Evolutionary conservation across 2,888 invertebrate species (phyloP).

Genomic region (Corythucha ciliata): DNA sequence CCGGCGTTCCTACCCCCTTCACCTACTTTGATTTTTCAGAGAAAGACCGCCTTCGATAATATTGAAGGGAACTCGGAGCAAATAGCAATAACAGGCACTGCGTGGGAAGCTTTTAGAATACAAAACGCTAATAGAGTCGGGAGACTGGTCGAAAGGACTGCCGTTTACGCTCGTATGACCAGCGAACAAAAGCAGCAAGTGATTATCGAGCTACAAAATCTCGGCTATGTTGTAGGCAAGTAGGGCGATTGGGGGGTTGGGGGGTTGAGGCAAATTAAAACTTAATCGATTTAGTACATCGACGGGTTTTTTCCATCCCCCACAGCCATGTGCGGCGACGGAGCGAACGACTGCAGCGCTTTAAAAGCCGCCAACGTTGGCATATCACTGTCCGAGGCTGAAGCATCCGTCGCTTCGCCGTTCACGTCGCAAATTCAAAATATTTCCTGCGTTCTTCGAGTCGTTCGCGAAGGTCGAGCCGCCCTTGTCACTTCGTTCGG

Average conservation of each 20-base stretch:
- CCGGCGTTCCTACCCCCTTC: background rate
- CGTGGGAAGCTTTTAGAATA: conserved; percentile 62
- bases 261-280: no score
- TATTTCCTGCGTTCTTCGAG: conserved; percentile 68
- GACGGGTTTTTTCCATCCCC: background rate
- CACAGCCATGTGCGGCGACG: conserved; percentile 59
- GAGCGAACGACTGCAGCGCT: conserved; percentile 82
- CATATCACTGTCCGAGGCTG: conserved; percentile 78
- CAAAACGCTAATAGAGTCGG: conserved; percentile 63
- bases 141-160: conserved; percentile 53
- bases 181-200: conserved; percentile 73
- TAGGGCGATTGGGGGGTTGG: background rate
- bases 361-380: conserved; percentile 81
- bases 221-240: conserved; percentile 56
- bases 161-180: conserved; percentile 74
- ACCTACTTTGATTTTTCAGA: background rate
- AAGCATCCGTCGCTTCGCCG: conserved; percentile 80
- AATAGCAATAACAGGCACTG: conserved; percentile 59
- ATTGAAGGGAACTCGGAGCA: conserved; percentile 34
- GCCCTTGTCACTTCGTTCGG: conserved; percentile 69
- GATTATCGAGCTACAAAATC: conserved; percentile 58
- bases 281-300: no score
- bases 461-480: conserved; percentile 75
- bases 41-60: conserved; percentile 2
- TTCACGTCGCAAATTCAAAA: conserved; percentile 76